Conservation (phyloP, 2,797 vertebrate genomes). For the Micrastur ruficollis region DNA sequence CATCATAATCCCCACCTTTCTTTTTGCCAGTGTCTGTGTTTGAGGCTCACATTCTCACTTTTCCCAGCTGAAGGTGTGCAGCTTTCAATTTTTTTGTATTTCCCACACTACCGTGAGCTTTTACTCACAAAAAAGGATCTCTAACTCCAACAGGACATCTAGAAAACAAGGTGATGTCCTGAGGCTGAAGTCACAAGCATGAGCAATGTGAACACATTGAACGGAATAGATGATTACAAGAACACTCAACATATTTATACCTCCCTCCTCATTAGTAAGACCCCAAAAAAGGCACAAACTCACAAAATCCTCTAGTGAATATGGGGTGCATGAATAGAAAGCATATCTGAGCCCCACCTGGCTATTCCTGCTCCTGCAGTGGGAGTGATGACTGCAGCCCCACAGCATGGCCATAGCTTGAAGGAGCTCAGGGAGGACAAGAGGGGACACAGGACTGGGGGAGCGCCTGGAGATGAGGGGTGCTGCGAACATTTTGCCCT, state of each 20-base stretch:
- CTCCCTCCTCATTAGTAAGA: not conserved
- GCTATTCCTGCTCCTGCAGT: not conserved
- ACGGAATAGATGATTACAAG: not conserved
- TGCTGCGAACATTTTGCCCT: not conserved
- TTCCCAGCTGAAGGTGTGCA: not conserved
- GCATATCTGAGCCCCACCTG: no score
- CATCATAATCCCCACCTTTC: not conserved
- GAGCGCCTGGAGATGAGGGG: not conserved
- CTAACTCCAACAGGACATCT: not conserved
- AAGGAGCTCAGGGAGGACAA: not conserved
- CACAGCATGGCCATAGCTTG: rapidly evolving
- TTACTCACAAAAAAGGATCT: not conserved
- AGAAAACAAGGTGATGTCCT: not conserved
- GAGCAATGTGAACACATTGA: no score
- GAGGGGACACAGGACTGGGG: no score
- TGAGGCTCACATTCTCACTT: not conserved
- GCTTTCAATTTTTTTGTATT: not conserved
- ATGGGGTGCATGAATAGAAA: rapidly evolving
- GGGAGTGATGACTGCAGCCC: not conserved
- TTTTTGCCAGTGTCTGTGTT: not conserved
- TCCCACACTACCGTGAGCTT: not conserved
- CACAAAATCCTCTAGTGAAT: not conserved
- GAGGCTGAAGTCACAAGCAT: not conserved
- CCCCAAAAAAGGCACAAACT: not conserved
- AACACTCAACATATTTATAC: rapidly evolving